Conservation (phyloP, 2,797 vertebrate genomes). For the Pogoniulus pusillus region DNA sequence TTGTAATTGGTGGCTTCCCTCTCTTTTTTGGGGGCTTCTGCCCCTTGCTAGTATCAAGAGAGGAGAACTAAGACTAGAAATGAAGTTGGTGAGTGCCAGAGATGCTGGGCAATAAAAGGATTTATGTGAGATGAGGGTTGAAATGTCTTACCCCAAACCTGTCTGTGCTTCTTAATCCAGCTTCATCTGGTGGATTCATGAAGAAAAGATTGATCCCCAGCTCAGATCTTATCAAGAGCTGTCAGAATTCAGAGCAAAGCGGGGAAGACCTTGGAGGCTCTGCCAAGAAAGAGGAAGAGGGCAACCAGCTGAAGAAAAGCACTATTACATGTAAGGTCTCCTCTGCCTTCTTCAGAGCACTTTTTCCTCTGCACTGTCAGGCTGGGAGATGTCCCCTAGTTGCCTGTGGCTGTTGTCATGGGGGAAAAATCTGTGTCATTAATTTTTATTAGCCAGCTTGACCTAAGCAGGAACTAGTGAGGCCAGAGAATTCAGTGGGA, state of each 20-base stretch:
- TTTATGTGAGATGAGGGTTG: not conserved
- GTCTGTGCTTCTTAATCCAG: constrained; percentile 28
- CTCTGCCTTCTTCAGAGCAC: not conserved
- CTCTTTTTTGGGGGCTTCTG: not conserved
- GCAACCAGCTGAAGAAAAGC: constrained; percentile 20
- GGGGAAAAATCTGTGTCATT: not conserved
- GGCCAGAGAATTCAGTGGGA: constrained; percentile 14
- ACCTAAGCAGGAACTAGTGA: not conserved
- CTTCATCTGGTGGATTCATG: not conserved
- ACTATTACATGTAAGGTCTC: constrained; percentile 7
- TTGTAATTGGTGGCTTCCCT: not conserved
- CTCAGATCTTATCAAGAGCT: constrained; percentile 54
- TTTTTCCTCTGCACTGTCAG: not conserved
- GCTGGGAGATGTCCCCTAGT: not conserved
- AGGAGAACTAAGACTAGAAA: not conserved
- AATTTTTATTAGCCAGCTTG: not conserved
- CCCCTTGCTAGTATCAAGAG: not conserved
- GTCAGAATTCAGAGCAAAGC: constrained; percentile 44
- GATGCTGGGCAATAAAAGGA: not conserved
- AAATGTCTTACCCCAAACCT: not conserved
- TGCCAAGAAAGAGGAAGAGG: not conserved
- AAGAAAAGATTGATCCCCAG: constrained; percentile 68
- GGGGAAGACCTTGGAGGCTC: constrained; percentile 15
- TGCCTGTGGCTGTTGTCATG: not conserved
- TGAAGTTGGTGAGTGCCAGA: not conserved